Conservation (phyloP, 2,113 vertebrate species). For the Ciconia stormi region DNA sequence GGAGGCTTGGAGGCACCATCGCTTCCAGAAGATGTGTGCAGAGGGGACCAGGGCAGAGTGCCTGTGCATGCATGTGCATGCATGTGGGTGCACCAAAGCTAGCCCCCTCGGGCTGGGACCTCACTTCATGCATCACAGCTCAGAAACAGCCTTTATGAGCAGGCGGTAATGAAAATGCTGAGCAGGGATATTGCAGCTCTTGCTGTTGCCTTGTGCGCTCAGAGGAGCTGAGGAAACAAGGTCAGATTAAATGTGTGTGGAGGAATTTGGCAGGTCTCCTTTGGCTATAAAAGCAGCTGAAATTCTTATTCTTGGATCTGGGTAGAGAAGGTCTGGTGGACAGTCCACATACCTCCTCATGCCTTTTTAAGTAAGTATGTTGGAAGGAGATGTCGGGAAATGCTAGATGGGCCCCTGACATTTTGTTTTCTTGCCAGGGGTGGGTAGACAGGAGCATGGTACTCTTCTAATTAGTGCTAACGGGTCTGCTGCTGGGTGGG, state of each 20-base stretch:
- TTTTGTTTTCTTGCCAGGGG: neutral
- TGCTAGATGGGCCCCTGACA: neutral
- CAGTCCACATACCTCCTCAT: neutral
- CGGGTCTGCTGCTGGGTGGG: neutral
- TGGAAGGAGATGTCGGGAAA: neutral
- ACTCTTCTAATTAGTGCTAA: neutral
- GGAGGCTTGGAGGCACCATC: neutral
- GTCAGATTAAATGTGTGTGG: slow-evolving; percentile 39
- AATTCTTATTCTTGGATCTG: slow-evolving; percentile 45
- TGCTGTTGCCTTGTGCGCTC: neutral
- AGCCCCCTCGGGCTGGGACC: neutral
- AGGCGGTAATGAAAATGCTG: neutral
- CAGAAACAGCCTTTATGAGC: neutral
- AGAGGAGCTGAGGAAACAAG: slow-evolving; percentile 7
- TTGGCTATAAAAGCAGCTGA: slow-evolving; percentile 43
- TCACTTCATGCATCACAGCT: neutral
- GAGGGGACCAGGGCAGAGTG: neutral
- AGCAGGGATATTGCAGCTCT: neutral
- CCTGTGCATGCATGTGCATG: neutral
- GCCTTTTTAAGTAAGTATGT: neutral
- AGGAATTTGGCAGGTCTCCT: slow-evolving; percentile 54
- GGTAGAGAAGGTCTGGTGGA: slow-evolving; percentile 25
- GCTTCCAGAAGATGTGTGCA: neutral
- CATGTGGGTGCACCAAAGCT: neutral
- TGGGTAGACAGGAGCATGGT: neutral